A percentile compares a stretch with the other conserved stretches of the same genome.
Evolutionary conservation across 2,888 invertebrate species (phyloP).

Genomic region (Willowsia nigromaculata): DNA sequence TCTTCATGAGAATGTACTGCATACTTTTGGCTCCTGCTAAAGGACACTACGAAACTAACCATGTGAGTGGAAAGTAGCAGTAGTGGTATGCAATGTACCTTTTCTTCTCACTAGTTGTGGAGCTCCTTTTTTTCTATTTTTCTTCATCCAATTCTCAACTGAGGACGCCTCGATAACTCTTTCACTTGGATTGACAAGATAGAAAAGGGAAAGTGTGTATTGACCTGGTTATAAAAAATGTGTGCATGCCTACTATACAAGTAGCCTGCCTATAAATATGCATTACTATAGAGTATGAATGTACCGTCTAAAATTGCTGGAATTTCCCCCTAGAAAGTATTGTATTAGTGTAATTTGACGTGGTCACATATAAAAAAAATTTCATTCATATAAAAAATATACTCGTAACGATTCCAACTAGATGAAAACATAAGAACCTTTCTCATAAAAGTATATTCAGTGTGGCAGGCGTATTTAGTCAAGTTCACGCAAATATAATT

Average conservation of each 20-base stretch:
- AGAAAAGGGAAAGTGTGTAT: conserved; percentile 48
- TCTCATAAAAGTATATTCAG: neutral
- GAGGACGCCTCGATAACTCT: conserved; percentile 59
- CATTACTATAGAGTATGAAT: neutral
- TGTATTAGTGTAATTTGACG: conserved; percentile 31
- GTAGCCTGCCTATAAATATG: neutral
- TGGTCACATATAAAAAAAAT: conserved; percentile 28
- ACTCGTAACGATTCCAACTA: neutral
- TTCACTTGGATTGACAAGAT: conserved; percentile 67
- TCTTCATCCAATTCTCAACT: conserved; percentile 53
- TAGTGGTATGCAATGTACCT: neutral
- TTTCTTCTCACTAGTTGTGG: neutral
- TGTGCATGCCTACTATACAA: neutral
- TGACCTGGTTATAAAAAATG: conserved; percentile 49
- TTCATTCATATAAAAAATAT: neutral
- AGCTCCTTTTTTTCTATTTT: conserved; percentile 4
- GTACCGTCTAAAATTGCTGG: neutral
- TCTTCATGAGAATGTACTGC: conserved; percentile 26
- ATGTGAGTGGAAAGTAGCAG: neutral
- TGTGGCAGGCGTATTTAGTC: neutral
- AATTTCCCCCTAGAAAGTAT: conserved; percentile 3
- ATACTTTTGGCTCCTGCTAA: conserved; percentile 39
- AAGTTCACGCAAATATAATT: neutral
- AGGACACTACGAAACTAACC: neutral
- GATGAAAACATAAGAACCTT: neutral